A percentile compares a stretch with the other conserved stretches of the same genome.
Evolutionary conservation across 2,797 vertebrate species (phyloP).

Genomic region (Pampus argenteus): DNA sequence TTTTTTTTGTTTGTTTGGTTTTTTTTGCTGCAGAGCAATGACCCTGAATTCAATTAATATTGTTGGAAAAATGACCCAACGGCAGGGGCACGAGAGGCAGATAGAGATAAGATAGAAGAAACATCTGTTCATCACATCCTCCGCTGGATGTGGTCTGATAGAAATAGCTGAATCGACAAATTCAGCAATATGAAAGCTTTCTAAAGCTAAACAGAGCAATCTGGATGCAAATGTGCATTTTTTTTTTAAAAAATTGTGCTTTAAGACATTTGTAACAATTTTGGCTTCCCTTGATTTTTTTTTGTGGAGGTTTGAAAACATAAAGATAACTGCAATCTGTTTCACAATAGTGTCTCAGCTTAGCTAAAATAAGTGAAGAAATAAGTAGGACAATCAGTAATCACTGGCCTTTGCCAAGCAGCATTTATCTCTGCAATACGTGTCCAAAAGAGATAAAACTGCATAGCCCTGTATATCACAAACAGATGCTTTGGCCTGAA

Average conservation of each 20-base stretch:
- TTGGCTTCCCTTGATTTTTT: not conserved
- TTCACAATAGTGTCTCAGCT: conserved; percentile 1
- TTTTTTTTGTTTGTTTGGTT: no score
- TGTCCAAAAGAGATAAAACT: conserved; percentile 70
- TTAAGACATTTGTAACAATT: not conserved
- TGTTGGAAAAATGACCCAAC: conserved; percentile 41
- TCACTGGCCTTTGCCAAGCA: conserved; percentile 32
- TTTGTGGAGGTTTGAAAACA: not conserved
- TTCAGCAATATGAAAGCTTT: not conserved
- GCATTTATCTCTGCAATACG: conserved; percentile 44
- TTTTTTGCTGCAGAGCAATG: conserved; percentile 58
- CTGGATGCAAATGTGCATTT: conserved; percentile 4
- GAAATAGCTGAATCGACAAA: conserved; percentile 9
- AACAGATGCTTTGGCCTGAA: conserved; percentile 73
- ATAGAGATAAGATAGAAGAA: conserved; percentile 16
- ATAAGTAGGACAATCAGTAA: conserved; percentile 36
- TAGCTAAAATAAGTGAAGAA: conserved; percentile 31
- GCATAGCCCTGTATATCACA: conserved; percentile 70
- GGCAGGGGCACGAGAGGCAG: conserved; percentile 33
- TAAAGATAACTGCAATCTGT: conserved; percentile 8
- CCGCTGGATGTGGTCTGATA: conserved; percentile 3
- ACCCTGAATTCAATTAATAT: conserved; percentile 43
- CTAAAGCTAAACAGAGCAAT: conserved; percentile 9
- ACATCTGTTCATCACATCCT: conserved; percentile 52
- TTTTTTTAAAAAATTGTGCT: not conserved